Conservation (phyloP, 2,797 vertebrate genomes). For the Manis javanica region DNA sequence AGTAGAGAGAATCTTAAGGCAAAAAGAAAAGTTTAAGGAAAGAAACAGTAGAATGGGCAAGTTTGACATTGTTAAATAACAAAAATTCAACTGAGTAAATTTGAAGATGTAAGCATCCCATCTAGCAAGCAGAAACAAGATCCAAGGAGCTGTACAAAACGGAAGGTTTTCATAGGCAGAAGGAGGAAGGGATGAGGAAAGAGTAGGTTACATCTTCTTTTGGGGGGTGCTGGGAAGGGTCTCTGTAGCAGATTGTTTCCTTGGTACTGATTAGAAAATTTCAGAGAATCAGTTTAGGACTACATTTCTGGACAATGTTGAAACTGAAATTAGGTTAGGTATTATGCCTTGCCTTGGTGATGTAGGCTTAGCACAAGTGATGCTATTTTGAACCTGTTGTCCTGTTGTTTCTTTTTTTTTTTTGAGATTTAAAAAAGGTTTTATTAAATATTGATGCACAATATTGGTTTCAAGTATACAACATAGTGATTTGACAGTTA, state of each 20-base stretch:
- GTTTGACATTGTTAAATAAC: not conserved
- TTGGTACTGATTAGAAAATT: not conserved
- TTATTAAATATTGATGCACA: too few species aligned
- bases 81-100: not conserved
- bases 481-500: too few species aligned
- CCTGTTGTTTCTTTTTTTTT: too few species aligned
- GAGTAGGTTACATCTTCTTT: not conserved
- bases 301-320: not conserved
- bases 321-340: not conserved
- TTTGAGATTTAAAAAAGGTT: too few species aligned
- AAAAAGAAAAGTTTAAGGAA: not conserved
- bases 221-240: not conserved
- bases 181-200: not conserved
- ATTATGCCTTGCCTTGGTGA: not conserved
- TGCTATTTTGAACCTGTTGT: not conserved
- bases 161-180: not conserved
- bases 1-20: not conserved
- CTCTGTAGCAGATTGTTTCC: not conserved
- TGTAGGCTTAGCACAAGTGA: not conserved
- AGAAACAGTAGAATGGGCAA: not conserved
- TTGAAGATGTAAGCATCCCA: not conserved
- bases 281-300: not conserved
- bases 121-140: not conserved
- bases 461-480: too few species aligned
- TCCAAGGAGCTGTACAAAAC: not conserved